Base-by-base conservation (phyloP, 2,888 invertebrate genomes). In the Acrobasis repandana region DNA sequence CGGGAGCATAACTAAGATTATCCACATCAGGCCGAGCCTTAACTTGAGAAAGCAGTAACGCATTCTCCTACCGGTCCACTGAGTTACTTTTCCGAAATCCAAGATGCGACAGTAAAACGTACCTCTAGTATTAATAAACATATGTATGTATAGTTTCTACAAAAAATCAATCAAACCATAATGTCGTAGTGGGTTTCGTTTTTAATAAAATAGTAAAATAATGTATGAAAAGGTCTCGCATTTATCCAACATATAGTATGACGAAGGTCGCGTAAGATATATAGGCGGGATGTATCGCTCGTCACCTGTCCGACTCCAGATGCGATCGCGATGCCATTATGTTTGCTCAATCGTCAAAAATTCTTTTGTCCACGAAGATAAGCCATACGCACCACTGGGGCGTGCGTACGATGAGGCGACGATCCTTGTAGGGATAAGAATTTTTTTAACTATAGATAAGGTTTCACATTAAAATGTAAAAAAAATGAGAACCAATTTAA, bases 331-430 rank as follows among this genome's bases (percentile, higher is more conserved):
- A 81, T 77, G 71, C 70, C 63, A 86, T 89, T 88, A 86, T 89
- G 82, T 82, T 83, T 88, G 88, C 71, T 83, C 87, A 86, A 84
- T 89, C 89, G 86, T 83, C 84, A 83, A 88, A 86, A 81, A 81
- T 80, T 84, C 88, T 83, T 87, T 89, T 89, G 88, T 89, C 79
- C 81, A 67, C 65, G 46, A 56, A 75, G 88, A 88, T 87, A 88
- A 86, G 73, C 79, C 67, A 70, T 74, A 71, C 74, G 72, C 73
- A 69, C 73, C 77, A 76, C 68, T 67, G 77, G 73, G 71, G 46
- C n/a, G n/a, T 38, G 20, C 47, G 59, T 52, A 33, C 46, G 16
- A 20, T 46, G 34, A 15, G 14, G n/a, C 6, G 15, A 34, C 51
- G 33, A 34, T 47, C 33, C 15, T 57, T 9, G 15, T 46, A 51